A percentile compares a stretch with the other conserved stretches of the same genome.
Conservation (phyloP, 2,888 invertebrate genomes). For the Penaeus monodon region DNA sequence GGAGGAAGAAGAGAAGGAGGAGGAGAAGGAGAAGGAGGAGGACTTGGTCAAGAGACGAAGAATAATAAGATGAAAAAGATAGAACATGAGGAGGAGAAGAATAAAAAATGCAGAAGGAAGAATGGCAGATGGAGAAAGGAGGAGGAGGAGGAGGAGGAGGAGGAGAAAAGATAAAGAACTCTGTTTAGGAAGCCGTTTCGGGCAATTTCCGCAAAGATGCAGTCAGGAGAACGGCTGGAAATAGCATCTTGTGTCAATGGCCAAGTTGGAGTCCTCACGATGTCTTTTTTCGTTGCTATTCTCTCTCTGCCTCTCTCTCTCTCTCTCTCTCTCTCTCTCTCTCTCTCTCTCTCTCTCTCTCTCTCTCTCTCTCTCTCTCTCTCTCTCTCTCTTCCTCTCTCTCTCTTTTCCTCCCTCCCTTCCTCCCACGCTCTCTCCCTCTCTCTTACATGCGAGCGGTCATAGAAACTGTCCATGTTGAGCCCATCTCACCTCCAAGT, state of each 20-base stretch:
- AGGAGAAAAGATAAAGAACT: not conserved
- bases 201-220: too few relatives aligned
- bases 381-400: not conserved
- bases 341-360: not conserved
- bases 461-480: not conserved
- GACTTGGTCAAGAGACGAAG: not conserved
- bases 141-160: not conserved
- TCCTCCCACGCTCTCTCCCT: not conserved
- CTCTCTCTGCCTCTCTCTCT: too few relatives aligned
- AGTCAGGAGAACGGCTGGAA: too few relatives aligned
- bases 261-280: too few relatives aligned
- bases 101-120: not conserved
- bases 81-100: not conserved
- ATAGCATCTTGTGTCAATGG: too few relatives aligned
- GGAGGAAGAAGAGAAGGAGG: not conserved
- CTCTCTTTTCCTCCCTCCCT: not conserved
- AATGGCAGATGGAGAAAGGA: not conserved
- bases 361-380: not conserved
- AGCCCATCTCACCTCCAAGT: not conserved
- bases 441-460: not conserved
- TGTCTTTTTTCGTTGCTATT: too few relatives aligned
- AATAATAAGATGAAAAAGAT: not conserved
- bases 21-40: not conserved
- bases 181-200: not conserved
- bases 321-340: not conserved